A percentile compares a stretch with the other conserved stretches of the same genome.
Evolutionary conservation across 2,797 vertebrate species (phyloP).

Genomic region (Coracias cyanogaster): DNA sequence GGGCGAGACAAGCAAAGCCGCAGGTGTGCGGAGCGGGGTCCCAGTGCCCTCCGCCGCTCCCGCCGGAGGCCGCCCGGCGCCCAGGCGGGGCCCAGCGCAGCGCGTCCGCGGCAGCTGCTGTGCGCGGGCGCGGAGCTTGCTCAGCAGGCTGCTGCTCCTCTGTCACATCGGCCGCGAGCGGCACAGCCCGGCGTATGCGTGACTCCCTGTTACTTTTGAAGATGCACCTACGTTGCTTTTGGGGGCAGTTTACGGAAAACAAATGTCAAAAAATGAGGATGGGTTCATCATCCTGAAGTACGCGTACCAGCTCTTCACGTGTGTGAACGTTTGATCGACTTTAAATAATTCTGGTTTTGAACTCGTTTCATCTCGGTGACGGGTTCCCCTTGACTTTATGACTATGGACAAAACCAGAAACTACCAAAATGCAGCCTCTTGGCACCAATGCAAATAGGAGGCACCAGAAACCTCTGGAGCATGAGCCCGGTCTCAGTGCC

Average conservation of each 20-base stretch:
- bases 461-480: not conserved
- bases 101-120: rapidly evolving
- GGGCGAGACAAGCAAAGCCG: not conserved
- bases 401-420: not conserved
- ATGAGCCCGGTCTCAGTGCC: rapidly evolving
- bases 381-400: not conserved
- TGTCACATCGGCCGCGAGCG: rapidly evolving
- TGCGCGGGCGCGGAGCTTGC: not conserved
- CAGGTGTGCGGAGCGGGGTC: rapidly evolving
- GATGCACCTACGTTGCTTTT: too few relatives aligned
- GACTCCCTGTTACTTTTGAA: not conserved
- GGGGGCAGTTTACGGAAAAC: not conserved
- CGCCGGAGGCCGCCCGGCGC: rapidly evolving
- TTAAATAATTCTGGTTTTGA: not conserved
- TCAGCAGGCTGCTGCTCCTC: not conserved
- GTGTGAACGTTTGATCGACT: not conserved
- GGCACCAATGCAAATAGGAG: not conserved
- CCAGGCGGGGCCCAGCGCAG: not conserved
- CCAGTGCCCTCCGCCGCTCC: rapidly evolving
- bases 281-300: not conserved
- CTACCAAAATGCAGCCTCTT: not conserved
- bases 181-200: not conserved
- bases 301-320: rapidly evolving
- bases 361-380: not conserved
- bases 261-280: not conserved